phyloP scores from a whole-genome alignment of 2,113 vertebrate genomes.

The Tachycineta bicolor region DNA sequence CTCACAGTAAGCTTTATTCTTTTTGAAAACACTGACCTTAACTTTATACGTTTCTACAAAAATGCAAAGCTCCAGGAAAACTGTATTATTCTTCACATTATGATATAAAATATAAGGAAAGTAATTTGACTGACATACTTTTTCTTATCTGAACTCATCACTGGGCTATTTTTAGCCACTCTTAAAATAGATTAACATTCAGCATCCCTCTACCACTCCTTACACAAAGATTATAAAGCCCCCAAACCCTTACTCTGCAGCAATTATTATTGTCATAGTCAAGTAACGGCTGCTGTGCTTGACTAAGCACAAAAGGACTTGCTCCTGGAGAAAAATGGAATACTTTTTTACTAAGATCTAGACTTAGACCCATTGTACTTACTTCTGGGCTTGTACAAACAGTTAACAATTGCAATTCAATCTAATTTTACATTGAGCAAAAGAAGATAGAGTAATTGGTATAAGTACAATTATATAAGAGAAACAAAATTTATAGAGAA shows the following conservation, averaged over 20 bases:
- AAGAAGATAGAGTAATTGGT: background rate
- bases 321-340: background rate
- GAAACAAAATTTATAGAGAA: background rate
- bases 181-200: background rate
- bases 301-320: background rate
- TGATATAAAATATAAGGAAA: background rate
- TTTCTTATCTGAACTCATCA: background rate
- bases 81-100: background rate
- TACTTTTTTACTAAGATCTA: background rate
- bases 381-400: background rate
- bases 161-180: background rate
- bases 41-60: background rate
- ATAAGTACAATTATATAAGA: background rate
- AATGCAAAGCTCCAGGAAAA: background rate
- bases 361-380: background rate
- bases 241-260: background rate
- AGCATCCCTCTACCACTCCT: background rate
- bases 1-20: background rate
- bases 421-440: background rate
- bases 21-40: background rate
- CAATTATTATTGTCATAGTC: background rate
- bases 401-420: background rate
- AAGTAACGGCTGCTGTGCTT: background rate
- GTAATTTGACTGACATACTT: background rate
- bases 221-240: background rate